A percentile compares a stretch with the other conserved stretches of the same genome.
Conservation (phyloP, 2,888 invertebrate species). For the Boloria euphrosyne region DNA sequence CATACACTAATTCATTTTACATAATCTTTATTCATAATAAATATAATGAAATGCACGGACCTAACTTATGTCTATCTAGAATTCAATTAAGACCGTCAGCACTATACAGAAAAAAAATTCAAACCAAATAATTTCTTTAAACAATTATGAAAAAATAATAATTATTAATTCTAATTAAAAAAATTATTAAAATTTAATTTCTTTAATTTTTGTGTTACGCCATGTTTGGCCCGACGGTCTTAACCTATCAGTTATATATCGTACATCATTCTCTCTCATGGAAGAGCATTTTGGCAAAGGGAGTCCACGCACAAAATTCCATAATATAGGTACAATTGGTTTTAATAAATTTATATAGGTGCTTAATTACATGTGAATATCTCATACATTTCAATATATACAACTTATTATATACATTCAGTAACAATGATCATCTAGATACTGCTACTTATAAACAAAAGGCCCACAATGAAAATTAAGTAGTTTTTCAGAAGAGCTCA, state of each 20-base stretch:
- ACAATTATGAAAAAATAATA: no score
- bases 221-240: not conserved
- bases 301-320: conserved; percentile 51
- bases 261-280: conserved; percentile 31
- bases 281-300: conserved; percentile 66
- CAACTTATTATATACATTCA: conserved; percentile 10
- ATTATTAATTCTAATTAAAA: not conserved
- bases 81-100: not conserved
- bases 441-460: no score
- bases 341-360: conserved; percentile 39
- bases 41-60: conserved; percentile 4
- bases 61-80: conserved; percentile 11
- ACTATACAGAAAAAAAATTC: not conserved
- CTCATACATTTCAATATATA: conserved; percentile 17
- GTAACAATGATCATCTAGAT: not conserved
- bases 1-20: conserved; percentile 4
- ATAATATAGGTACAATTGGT: conserved; percentile 30
- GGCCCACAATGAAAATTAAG: no score
- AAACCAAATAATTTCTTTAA: no score
- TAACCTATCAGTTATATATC: conserved; percentile 4
- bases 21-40: conserved; percentile 9
- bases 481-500: no score
- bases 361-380: conserved; percentile 29
- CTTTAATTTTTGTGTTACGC: not conserved
- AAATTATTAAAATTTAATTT: not conserved